A percentile compares a stretch with the other conserved stretches of the same genome.
phyloP scores from a whole-genome alignment of 2,797 vertebrate species.

The Chanos chanos region DNA sequence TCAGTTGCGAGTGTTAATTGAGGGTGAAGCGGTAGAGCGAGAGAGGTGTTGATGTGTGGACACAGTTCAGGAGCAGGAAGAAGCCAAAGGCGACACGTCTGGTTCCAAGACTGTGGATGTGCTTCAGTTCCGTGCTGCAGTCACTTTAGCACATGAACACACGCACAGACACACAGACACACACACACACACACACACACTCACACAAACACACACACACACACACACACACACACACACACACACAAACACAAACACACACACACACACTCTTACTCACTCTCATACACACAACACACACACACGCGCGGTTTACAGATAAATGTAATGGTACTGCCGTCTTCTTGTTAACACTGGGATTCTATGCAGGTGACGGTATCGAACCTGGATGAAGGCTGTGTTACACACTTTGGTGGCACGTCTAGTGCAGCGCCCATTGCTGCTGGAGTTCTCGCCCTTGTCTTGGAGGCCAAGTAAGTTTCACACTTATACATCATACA shows the following conservation, averaged over 20 bases:
- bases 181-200: constrained; percentile 1
- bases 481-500: background rate
- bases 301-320: too few relatives aligned
- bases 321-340: background rate
- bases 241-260: background rate
- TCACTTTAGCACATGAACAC: background rate
- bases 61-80: constrained; percentile 38
- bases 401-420: constrained; percentile 66
- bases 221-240: constrained; percentile 16
- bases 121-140: too few relatives aligned
- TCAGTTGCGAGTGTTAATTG: constrained; percentile 71
- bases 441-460: constrained; percentile 58
- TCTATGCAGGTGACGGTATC: constrained; percentile 72
- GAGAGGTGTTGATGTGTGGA: constrained; percentile 38
- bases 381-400: constrained; percentile 65
- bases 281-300: too few relatives aligned
- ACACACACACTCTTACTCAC: background rate
- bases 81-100: constrained; percentile 38
- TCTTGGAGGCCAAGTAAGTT: constrained; percentile 57
- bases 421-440: constrained; percentile 56
- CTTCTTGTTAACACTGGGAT: constrained; percentile 17
- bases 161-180: background rate
- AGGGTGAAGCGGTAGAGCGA: constrained; percentile 63
- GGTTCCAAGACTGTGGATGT: constrained; percentile 27
- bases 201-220: constrained; percentile 9